These are phyloP conservation scores for Yponomeuta cagnagella DNA, from an alignment of 2,888 invertebrate genomes.

Conservation along the genomic window DNA sequence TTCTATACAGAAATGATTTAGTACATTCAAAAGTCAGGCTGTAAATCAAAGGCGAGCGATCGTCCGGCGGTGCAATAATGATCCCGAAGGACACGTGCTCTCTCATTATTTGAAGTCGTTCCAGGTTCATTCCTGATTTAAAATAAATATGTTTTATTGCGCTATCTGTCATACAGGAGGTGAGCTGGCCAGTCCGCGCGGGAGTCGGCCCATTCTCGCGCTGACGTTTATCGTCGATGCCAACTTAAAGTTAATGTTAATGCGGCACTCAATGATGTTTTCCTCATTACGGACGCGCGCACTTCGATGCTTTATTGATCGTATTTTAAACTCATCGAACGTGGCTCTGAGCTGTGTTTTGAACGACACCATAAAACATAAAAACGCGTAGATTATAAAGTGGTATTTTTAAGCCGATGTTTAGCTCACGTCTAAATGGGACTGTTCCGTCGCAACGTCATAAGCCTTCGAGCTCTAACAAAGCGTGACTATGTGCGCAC, in stretches of 20 bases:
- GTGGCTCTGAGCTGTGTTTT: background rate
- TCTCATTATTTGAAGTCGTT: slow-evolving; percentile 64
- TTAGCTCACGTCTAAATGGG: slow-evolving; percentile 4
- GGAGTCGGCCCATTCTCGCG: slow-evolving; percentile 49
- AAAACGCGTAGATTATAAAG: background rate
- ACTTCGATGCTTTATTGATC: slow-evolving; percentile 52
- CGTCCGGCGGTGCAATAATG: slow-evolving; percentile 51
- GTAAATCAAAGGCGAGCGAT: slow-evolving; percentile 64
- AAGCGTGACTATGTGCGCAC: slow-evolving; percentile 34
- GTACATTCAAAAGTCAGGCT: slow-evolving; percentile 64
- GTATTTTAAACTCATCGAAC: slow-evolving; percentile 36
- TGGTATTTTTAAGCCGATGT: background rate
- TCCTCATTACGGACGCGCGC: slow-evolving; percentile 52
- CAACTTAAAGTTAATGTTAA: slow-evolving; percentile 54
- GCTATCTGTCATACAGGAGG: slow-evolving; percentile 67
- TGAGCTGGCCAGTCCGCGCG: slow-evolving; percentile 47
- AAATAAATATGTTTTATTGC: slow-evolving; percentile 70
- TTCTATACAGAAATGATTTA: slow-evolving; percentile 71
- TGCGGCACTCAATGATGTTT: slow-evolving; percentile 43
- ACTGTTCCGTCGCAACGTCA: slow-evolving; percentile 1
- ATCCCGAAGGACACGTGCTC: slow-evolving; percentile 59
- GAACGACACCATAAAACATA: slow-evolving; percentile 8
- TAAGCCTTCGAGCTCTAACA: slow-evolving; percentile 26
- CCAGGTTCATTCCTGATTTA: slow-evolving; percentile 49
- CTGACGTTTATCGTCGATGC: slow-evolving; percentile 65